Evolutionary conservation across 2,797 vertebrate species (phyloP).

Genomic region (Remorina albescens): DNA sequence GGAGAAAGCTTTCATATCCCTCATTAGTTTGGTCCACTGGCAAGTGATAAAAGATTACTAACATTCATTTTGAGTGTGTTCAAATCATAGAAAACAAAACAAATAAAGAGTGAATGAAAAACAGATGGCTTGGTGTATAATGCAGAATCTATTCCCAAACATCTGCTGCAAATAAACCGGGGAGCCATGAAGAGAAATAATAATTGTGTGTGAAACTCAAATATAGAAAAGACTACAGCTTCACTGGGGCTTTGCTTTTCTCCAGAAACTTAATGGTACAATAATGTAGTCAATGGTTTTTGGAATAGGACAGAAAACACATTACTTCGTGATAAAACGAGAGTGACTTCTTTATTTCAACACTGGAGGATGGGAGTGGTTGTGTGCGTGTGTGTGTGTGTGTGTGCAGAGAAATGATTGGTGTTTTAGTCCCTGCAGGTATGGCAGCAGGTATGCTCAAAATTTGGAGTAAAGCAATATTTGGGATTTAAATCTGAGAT

Average conservation of each 20-base stretch:
- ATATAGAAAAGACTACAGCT: slow-evolving; percentile 41
- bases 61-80: slow-evolving; percentile 72
- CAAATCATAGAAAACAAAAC: slow-evolving; percentile 80
- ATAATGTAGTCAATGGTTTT: slow-evolving; percentile 17
- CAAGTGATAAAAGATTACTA: slow-evolving; percentile 77
- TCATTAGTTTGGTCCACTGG: slow-evolving; percentile 80
- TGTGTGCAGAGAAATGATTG: slow-evolving; percentile 9
- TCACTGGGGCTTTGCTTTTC: slow-evolving; percentile 49
- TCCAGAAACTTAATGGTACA: slow-evolving; percentile 24
- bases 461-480: neutral
- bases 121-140: slow-evolving; percentile 78
- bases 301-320: slow-evolving; percentile 4
- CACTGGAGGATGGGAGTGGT: slow-evolving; percentile 28
- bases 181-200: slow-evolving; percentile 55
- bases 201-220: slow-evolving; percentile 60
- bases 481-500: neutral
- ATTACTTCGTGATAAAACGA: slow-evolving; percentile 11
- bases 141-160: slow-evolving; percentile 76
- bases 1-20: slow-evolving; percentile 73
- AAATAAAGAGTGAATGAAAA: slow-evolving; percentile 73
- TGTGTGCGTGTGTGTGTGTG: slow-evolving; percentile 7
- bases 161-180: slow-evolving; percentile 75
- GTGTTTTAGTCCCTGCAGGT: slow-evolving; percentile 5
- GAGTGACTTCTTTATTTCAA: slow-evolving; percentile 11
- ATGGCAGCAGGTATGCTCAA: slow-evolving; percentile 8